Conservation (phyloP, 2,113 vertebrate species). For the Neodon shergylaensis region DNA sequence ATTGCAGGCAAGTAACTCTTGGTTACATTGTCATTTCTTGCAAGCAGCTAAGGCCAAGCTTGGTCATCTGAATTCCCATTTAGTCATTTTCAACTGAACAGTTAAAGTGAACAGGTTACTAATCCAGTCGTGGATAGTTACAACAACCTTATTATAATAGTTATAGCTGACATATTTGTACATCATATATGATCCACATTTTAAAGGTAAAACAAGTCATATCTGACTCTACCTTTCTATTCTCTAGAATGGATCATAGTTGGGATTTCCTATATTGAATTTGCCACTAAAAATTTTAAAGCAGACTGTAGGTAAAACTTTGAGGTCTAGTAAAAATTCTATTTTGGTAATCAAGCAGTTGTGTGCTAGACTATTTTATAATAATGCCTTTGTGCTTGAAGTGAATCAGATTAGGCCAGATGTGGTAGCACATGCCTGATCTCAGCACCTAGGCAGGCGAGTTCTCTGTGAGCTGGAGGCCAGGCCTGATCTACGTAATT, state of each 20-base stretch:
- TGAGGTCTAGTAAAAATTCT: neutral
- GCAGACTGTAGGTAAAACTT: slow-evolving; percentile 13
- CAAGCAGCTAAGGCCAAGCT: neutral
- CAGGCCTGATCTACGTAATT: neutral
- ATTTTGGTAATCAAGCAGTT: neutral
- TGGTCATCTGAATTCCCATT: slow-evolving; percentile 43
- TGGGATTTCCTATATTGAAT: slow-evolving; percentile 55
- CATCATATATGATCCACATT: neutral
- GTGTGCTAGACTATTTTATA: slow-evolving; percentile 20
- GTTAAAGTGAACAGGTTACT: slow-evolving; percentile 36
- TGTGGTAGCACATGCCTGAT: neutral
- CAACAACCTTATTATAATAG: neutral
- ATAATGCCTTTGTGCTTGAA: slow-evolving; percentile 36
- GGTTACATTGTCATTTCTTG: slow-evolving; percentile 51
- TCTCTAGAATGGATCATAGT: slow-evolving; percentile 18
- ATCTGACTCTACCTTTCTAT: neutral
- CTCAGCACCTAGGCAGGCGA: neutral
- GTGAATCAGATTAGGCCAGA: neutral
- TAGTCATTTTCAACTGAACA: slow-evolving; percentile 20
- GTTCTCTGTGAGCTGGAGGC: neutral
- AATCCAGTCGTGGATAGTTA: slow-evolving; percentile 17
- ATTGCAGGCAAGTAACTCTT: slow-evolving; percentile 33
- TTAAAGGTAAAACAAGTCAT: slow-evolving; percentile 50
- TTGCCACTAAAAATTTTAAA: slow-evolving; percentile 30
- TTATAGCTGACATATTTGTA: neutral